A percentile compares a stretch with the other conserved stretches of the same genome.
Evolutionary conservation across 2,113 vertebrate genomes (phyloP).

Genomic region (Sigmodon hispidus): DNA sequence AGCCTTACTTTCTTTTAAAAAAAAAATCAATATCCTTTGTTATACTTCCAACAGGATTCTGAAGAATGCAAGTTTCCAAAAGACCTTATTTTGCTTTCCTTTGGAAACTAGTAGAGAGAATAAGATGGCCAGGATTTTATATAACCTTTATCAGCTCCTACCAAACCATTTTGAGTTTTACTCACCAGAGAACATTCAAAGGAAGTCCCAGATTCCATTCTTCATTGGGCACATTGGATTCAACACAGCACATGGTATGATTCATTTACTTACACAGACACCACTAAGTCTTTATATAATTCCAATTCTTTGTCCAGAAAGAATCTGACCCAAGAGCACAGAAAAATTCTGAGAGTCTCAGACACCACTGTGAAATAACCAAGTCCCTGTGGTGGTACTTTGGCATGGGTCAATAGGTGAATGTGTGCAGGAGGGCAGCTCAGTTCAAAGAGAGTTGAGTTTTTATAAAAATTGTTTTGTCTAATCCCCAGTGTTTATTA

Average conservation of each 20-base stretch:
- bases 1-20: not conserved
- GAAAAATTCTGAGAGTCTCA: not conserved
- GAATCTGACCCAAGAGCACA: not conserved
- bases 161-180: not conserved
- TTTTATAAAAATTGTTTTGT: not conserved
- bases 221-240: not conserved
- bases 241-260: not conserved
- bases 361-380: not conserved
- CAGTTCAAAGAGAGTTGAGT: not conserved
- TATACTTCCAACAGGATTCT: not conserved
- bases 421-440: not conserved
- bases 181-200: not conserved
- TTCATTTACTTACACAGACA: not conserved
- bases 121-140: rapidly evolving
- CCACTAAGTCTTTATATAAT: not conserved
- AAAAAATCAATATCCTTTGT: not conserved
- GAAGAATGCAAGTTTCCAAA: not conserved
- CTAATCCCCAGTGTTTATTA: not conserved
- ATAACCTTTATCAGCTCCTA: not conserved
- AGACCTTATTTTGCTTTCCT: not conserved
- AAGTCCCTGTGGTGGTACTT: not conserved
- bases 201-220: not conserved
- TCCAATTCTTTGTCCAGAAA: not conserved
- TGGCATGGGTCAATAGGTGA: not conserved
- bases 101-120: not conserved